Evolutionary conservation across 2,113 vertebrate genomes (phyloP).

Genomic region (Sisor rabdophorus): DNA sequence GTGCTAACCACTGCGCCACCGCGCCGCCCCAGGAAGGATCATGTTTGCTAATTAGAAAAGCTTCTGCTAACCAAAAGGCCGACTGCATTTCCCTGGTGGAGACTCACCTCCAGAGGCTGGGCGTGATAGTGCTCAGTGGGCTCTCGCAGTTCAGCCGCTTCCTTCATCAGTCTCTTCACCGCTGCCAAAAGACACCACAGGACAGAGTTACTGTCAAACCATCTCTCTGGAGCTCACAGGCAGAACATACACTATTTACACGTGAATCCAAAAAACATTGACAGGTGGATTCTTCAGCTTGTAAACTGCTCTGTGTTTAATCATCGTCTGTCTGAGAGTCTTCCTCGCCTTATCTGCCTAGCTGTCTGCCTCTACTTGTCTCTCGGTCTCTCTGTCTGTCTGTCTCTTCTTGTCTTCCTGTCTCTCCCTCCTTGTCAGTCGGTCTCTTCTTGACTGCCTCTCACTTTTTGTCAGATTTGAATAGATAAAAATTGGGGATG

Average conservation of each 20-base stretch:
- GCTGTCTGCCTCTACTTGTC: too few relatives aligned
- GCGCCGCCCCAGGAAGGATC: too few relatives aligned
- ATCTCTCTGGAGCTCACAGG: too few relatives aligned
- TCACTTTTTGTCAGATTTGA: too few relatives aligned
- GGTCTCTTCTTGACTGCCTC: too few relatives aligned
- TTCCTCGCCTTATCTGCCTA: too few relatives aligned
- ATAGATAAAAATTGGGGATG: too few relatives aligned
- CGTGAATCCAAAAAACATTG: background rate
- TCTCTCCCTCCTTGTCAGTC: too few relatives aligned
- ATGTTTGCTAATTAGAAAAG: background rate
- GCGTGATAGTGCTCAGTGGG: conserved; percentile 98
- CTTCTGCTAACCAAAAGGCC: background rate
- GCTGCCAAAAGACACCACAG: conserved; percentile 67
- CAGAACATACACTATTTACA: background rate
- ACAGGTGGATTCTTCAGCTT: background rate
- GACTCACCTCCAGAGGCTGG: conserved; percentile 90
- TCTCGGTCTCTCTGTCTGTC: too few relatives aligned
- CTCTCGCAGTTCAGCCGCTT: conserved; percentile 92
- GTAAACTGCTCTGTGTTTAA: background rate
- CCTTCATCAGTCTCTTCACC: conserved; percentile 98
- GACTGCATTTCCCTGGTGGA: background rate
- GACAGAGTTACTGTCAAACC: background rate
- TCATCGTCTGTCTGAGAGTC: too few relatives aligned
- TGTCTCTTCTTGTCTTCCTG: too few relatives aligned
- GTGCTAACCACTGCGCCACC: too few relatives aligned